Conservation (phyloP, 2,113 vertebrate species). For the Myrmecobius fasciatus region DNA sequence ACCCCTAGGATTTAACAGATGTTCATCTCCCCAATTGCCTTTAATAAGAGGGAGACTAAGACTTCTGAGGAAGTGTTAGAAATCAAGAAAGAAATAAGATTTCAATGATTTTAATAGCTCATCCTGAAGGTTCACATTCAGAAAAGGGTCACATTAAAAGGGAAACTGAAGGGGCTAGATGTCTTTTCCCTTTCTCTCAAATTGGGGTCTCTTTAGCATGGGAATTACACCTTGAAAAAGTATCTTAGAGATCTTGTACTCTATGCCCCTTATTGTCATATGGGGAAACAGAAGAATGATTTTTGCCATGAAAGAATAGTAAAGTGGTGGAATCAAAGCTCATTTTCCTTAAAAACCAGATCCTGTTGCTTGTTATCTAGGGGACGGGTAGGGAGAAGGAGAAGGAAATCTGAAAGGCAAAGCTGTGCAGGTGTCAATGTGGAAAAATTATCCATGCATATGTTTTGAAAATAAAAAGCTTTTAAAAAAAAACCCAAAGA, state of each 20-base stretch:
- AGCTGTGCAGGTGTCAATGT: no score
- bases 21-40: neutral
- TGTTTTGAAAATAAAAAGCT: no score
- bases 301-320: neutral
- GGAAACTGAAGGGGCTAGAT: neutral
- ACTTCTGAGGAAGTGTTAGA: neutral
- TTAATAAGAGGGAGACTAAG: neutral
- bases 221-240: neutral
- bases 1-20: slow-evolving; percentile 14
- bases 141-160: slow-evolving; percentile 1
- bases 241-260: neutral
- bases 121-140: neutral
- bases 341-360: neutral
- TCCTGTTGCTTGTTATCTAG: no score
- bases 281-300: neutral
- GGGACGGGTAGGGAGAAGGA: no score
- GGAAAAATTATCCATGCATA: no score
- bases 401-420: no score
- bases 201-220: neutral
- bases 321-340: neutral
- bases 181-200: neutral
- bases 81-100: neutral
- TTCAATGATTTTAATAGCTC: slow-evolving; percentile 5
- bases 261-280: neutral
- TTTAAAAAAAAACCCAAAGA: no score